Percentiles rank a stretch among this genome's conserved stretches.
Evolutionary conservation across 2,888 invertebrate genomes (phyloP).

Genomic region (Parnassius glacialis): DNA sequence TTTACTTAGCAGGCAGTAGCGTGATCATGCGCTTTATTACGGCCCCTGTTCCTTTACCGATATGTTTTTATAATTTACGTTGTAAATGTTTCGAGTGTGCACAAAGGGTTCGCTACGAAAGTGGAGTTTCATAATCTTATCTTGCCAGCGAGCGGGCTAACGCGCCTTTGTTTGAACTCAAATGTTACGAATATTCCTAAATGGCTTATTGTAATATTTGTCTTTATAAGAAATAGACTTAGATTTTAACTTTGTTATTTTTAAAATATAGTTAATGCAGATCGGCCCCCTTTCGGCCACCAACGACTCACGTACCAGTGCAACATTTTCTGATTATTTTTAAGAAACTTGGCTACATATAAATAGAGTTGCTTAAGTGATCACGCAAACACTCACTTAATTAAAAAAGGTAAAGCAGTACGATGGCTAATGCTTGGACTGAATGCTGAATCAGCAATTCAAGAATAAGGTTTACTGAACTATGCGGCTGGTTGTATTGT

Average conservation of each 20-base stretch:
- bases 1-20: slow-evolving; percentile 45
- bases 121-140: slow-evolving; percentile 39
- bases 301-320: too few species aligned
- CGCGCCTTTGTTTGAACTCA: slow-evolving; percentile 50
- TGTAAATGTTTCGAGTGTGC: slow-evolving; percentile 25
- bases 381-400: too few species aligned
- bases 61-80: slow-evolving; percentile 36
- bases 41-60: slow-evolving; percentile 36
- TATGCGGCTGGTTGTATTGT: too few species aligned
- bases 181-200: slow-evolving; percentile 43
- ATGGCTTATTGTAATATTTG: slow-evolving; percentile 51
- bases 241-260: not conserved
- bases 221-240: slow-evolving; percentile 27
- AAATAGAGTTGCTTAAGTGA: too few species aligned
- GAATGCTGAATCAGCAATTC: too few species aligned
- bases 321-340: too few species aligned
- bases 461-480: too few species aligned
- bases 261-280: too few species aligned
- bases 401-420: too few species aligned
- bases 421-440: too few species aligned
- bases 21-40: slow-evolving; percentile 38
- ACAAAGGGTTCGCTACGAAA: slow-evolving; percentile 26
- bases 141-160: slow-evolving; percentile 37
- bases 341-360: too few species aligned
- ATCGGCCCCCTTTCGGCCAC: too few species aligned